Evolutionary conservation across 2,113 vertebrate species (phyloP).

Genomic region (Glareola pratincola): DNA sequence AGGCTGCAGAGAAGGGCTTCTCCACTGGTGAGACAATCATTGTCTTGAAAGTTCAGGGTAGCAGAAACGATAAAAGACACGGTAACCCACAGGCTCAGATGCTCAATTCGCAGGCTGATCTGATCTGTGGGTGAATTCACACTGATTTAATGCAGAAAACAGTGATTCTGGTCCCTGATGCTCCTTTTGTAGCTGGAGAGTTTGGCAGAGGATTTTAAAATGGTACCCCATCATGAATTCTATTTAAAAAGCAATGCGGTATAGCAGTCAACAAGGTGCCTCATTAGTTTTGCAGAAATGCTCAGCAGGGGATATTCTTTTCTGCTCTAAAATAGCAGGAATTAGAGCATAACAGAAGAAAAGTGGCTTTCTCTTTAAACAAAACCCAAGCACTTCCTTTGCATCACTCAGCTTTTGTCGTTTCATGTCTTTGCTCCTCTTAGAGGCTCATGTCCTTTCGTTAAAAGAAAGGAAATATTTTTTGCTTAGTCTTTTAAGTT

Average conservation of each 20-base stretch:
- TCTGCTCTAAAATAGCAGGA: background rate
- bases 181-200: background rate
- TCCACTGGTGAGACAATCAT: background rate
- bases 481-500: background rate
- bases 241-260: background rate
- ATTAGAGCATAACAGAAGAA: background rate
- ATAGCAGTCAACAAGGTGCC: slow-evolving; percentile 9
- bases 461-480: background rate
- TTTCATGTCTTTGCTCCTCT: background rate
- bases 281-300: slow-evolving; percentile 13
- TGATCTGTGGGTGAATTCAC: background rate
- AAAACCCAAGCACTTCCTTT: background rate
- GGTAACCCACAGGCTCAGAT: background rate
- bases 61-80: background rate
- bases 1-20: background rate
- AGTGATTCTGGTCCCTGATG: background rate
- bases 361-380: background rate
- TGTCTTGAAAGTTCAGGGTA: background rate
- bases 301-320: background rate
- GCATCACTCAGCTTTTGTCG: background rate
- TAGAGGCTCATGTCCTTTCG: background rate
- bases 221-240: background rate
- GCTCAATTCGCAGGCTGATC: background rate
- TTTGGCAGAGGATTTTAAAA: background rate
- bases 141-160: background rate